Base-by-base conservation (phyloP, 2,888 invertebrate species). In the Aplocera efformata region DNA sequence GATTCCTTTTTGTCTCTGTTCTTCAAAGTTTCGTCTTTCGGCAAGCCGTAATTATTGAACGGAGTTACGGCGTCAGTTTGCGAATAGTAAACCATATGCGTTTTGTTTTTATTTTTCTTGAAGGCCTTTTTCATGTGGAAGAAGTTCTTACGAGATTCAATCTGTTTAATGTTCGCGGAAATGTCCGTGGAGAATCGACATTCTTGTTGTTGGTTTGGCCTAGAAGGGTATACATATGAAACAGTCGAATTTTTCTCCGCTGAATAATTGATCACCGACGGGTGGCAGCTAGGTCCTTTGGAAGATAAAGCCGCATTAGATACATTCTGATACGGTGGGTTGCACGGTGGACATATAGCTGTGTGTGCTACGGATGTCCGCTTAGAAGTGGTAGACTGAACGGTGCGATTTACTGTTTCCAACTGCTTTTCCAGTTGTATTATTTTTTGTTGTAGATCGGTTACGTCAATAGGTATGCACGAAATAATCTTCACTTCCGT, bases 401-500 rank as follows among this genome's bases (percentile, higher is more conserved):
- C 24, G n/a, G 33, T 32, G 17, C 20, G 17, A 17, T 22, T 42
- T 6, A 48, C 56, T 10, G 63, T 67, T 17, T 67, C 67, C 7
- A 84, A 50, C 49, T 84, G 66, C 42, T 63, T 73, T 50, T 86
- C 83, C 13, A 85, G 62, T 13, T 46, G 38, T 1, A 67, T 47
- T 1, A 88, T 83, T 44, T 75, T 80, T 47, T 82, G 72, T 49
- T 86, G 86, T 24, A 86, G 63, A 42, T 86, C 86, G 6, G 83
- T 77, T 2, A 86, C 86, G 48, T 88, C 86, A 48, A 86, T 81
- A 3, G 86, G 86, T 58, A 88, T 84, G 50, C 86, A 88, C 9
- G 86, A 88, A 59, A 86, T 81, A 36, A 88, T 79, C 67, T 86
- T 85, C 1, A 88, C 86, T 60, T 86, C 85, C 1, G 85, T 85